These are phyloP conservation scores for Ostrea denselamellosa DNA, from an alignment of 1,140 invertebrate species.

Conservation along the genomic window DNA sequence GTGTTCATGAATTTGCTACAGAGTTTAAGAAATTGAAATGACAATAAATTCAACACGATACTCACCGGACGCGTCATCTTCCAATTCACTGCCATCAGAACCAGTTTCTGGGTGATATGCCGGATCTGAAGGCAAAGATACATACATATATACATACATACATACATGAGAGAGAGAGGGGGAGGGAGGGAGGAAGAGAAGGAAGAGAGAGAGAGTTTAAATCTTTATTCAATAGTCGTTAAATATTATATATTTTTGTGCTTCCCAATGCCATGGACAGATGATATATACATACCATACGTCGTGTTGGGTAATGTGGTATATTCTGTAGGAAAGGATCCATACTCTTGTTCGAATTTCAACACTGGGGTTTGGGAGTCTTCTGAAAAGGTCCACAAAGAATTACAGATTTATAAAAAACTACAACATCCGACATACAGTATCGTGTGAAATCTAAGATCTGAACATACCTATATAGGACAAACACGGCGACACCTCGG, in stretches of 20 bases:
- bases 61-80: constrained; percentile 2
- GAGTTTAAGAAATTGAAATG: too few relatives aligned
- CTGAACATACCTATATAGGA: not conserved
- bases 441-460: not conserved
- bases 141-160: too few relatives aligned
- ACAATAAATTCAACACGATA: not conserved
- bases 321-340: not conserved
- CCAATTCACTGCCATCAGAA: not conserved
- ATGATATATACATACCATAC: not conserved
- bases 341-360: not conserved
- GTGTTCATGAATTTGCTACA: not conserved
- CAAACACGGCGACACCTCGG: not conserved
- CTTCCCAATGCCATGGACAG: too few relatives aligned
- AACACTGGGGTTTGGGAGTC: not conserved
- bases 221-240: too few relatives aligned
- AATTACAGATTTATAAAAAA: not conserved
- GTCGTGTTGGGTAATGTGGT: not conserved
- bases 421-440: not conserved
- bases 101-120: not conserved
- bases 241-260: too few relatives aligned
- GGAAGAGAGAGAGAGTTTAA: too few relatives aligned
- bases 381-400: not conserved
- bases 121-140: not conserved
- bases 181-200: too few relatives aligned
- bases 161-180: too few relatives aligned